Base-by-base conservation (phyloP, 2,797 vertebrate species). In the Gouania willdenowi region DNA sequence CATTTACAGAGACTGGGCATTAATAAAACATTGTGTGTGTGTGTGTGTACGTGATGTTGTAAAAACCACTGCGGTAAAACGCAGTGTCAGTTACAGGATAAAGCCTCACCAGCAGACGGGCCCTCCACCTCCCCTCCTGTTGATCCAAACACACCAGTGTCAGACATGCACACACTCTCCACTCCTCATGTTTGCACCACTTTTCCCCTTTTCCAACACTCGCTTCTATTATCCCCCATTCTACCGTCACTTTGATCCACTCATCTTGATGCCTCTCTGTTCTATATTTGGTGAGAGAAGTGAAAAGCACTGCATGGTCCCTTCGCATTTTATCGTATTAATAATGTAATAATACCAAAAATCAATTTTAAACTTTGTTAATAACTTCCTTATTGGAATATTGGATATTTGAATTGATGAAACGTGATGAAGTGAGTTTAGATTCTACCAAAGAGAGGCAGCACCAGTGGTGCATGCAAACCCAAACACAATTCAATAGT, bases 401-500 rank as follows among this genome's bases (percentile, higher is more conserved):
- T 30, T 3, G 35, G 2, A 50, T 6, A 6, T 37, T 26, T 34
- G 8, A 15, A 8, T 52, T 35, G 50, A 15, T 20, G 20, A 12
- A 33, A 6, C n/a, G 5, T 27, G 42, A 31, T 44, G 19, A 37
- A 36, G 25, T n/a, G 13, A 49, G 20, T 39, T 43, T 13, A 22
- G 39, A 15, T 6, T 34, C 38, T 19, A 45, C 19, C 19, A 26
- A 26, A 44, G 30, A 31, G 26, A 34, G 26, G 14, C 2, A 41
- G 36, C 48, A 46, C 5, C 14, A 26, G 13, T 22, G 3, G 5
- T 9, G 1, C 13, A 29, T 18, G 23, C 10, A 31, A 56, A 29
- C 46, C 24, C 41, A 22, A 51, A 18, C 31, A 2, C 30, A 39
- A 35, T 62, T 58, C 22, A 51, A 51, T 74, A 58, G 68, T 72